phyloP scores from a whole-genome alignment of 2,113 vertebrate species.

The Scopus umbretta region DNA sequence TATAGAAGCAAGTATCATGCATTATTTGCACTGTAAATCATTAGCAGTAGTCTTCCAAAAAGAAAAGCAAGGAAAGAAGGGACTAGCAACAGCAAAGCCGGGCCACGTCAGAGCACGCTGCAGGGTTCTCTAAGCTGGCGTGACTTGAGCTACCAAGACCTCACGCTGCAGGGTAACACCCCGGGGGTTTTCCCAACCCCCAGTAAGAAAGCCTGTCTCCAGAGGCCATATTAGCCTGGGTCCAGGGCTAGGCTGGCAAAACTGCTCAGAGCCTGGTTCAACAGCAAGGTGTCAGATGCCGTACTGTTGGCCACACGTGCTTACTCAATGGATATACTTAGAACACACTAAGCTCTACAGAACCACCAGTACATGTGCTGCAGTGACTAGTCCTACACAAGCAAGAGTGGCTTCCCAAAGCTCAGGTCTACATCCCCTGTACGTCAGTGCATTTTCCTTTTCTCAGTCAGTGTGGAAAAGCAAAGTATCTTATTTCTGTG shows the following conservation, averaged over 20 bases:
- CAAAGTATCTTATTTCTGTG: conserved; percentile 33
- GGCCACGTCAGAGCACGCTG: background rate
- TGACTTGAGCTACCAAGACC: background rate
- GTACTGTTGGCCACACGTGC: background rate
- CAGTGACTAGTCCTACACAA: background rate
- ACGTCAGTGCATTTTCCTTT: background rate
- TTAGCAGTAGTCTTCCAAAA: background rate
- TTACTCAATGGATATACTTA: background rate
- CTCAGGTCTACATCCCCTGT: background rate
- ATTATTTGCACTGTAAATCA: background rate
- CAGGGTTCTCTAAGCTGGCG: background rate
- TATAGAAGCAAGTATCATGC: background rate
- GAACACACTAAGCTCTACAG: background rate
- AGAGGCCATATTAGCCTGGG: background rate
- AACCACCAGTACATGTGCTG: background rate
- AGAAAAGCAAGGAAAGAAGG: background rate
- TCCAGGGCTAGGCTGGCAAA: background rate
- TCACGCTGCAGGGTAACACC: background rate
- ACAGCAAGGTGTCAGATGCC: accelerated
- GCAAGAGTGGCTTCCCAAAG: background rate
- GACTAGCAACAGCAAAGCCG: background rate
- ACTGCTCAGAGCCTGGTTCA: background rate
- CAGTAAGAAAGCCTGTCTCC: background rate
- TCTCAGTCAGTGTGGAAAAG: background rate
- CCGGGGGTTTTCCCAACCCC: background rate